These are phyloP conservation scores for Eriosoma lanigerum DNA, from an alignment of 1,140 invertebrate species.

Conservation along the genomic window DNA sequence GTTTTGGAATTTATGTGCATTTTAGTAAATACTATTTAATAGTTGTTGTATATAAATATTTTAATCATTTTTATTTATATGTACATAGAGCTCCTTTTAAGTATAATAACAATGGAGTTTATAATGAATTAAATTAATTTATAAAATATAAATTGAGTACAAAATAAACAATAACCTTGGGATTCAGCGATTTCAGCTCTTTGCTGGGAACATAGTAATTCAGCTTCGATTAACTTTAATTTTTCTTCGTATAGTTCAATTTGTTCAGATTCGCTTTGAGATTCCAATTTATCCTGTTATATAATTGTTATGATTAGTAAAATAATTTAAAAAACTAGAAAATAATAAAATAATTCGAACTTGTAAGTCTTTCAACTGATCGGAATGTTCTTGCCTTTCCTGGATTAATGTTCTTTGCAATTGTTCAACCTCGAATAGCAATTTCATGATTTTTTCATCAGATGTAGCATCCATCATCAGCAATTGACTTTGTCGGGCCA, in stretches of 20 bases:
- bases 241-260: slow-evolving; percentile 71
- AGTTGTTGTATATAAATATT: too few species aligned
- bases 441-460: slow-evolving; percentile 61
- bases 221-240: slow-evolving; percentile 68
- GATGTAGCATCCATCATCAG: slow-evolving; percentile 65
- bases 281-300: slow-evolving; percentile 68
- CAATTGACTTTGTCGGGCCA: slow-evolving; percentile 69
- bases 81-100: too few species aligned
- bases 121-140: too few species aligned
- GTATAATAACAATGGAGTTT: too few species aligned
- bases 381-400: slow-evolving; percentile 62
- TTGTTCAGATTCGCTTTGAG: slow-evolving; percentile 68
- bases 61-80: too few species aligned
- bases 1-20: too few species aligned
- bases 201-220: slow-evolving; percentile 63
- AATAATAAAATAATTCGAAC: too few species aligned
- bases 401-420: slow-evolving; percentile 66
- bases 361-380: slow-evolving; percentile 62
- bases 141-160: too few species aligned
- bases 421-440: slow-evolving; percentile 67
- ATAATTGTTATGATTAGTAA: slow-evolving; percentile 31
- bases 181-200: slow-evolving; percentile 66
- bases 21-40: too few species aligned
- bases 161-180: slow-evolving; percentile 17
- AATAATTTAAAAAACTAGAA: too few species aligned